Evolutionary conservation across 2,888 invertebrate genomes (phyloP), one percentile per base, ranked within the genome.

Genomic region (Polia nebulosa): DNA sequence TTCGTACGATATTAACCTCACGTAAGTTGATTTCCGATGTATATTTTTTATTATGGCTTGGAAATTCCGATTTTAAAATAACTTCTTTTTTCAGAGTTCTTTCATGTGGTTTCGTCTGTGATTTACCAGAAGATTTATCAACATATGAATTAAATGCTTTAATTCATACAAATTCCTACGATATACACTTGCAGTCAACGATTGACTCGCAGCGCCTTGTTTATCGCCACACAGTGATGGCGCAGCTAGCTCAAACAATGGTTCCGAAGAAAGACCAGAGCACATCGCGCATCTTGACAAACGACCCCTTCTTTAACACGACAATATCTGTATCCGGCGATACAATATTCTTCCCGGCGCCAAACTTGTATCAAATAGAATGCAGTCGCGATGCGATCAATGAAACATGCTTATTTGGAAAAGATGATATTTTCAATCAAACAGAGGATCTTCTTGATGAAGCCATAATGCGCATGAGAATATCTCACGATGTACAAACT

Each of bases 261-360:
- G 80, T 87, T n/a, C 92, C 94, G 0, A 92, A 91, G 79, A 94
- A 92, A 72, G 96, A 96, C 72, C 92, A 96, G 63, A 96, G 95
- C 73, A 96, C 96, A 44, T 93, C 96, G 20, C 92, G 96, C 64
- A 94, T 95, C 52, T 86, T 97, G 80, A 94, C 89, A 39, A 97
- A 97, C 82, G 96, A 97, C 77, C 96, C 96, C 17, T 94, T 93
- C 69, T 97, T 96, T 81, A 95, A 95, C 67, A 96, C 96, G 0
- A 95, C 96, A 0, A 93, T 97, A 49, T 94, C 97, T 17, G 85
- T 97, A 8, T 96, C 96, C 0, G 93, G 94, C 39, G 91, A 90
- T 45, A 89, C 93, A 64, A 93, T 96, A 73, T 97, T 96, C 89
- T 97, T 97, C 83, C 97, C 97, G 2, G 95, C 97, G 0, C 94